Base-by-base conservation (phyloP, 2,113 vertebrate species). In the Engystomops pustulosus region DNA sequence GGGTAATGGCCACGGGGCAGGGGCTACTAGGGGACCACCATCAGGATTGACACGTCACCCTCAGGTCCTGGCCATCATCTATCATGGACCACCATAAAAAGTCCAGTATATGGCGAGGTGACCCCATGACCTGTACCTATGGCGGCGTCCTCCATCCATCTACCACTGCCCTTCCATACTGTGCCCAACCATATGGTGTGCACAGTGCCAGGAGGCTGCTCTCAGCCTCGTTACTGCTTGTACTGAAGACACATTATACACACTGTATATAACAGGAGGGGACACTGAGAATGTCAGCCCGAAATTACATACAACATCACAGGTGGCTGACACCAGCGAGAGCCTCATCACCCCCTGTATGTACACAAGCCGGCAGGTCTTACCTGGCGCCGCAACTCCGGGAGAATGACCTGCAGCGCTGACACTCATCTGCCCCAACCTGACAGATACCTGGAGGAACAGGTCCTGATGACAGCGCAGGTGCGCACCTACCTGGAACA, bases 401-500 rank as follows among this genome's bases (percentile, higher is more conserved):
- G 58, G 11, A 62, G 11, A 34, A 1, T 53, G 30, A 41, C 51
- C 12, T 41, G 23, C 79, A 20, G 32, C 5, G 79, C 86, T 49
- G 14, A 36, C 0, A 62, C 5, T 62, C 25, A 62, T 72, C 6
- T 53, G 32, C 25, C 38, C 25, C 15, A 79, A 51, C 83, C 27
- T 4, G 30, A 34, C 30, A 0, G 69, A 32, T 78, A 47, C 32
- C 49, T 25, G 75, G 30, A 25, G 15, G 75, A 78, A n/a, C 49
- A 18, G 20, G 82, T 78, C 75, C 65, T 45, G 80, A 49, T 81
- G 36, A 8, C 30, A 58, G 4, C 12, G 41, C 81, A 81, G 36
- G 58, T 71, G 30, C 62, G 85, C 58, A 11, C 67, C 41, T 36
- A 89, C n/a, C 14, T 10, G 1, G 11, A 87, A 77, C 77, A 72